Conservation (phyloP, 2,113 vertebrate species). For the Coracopsis vasa region DNA sequence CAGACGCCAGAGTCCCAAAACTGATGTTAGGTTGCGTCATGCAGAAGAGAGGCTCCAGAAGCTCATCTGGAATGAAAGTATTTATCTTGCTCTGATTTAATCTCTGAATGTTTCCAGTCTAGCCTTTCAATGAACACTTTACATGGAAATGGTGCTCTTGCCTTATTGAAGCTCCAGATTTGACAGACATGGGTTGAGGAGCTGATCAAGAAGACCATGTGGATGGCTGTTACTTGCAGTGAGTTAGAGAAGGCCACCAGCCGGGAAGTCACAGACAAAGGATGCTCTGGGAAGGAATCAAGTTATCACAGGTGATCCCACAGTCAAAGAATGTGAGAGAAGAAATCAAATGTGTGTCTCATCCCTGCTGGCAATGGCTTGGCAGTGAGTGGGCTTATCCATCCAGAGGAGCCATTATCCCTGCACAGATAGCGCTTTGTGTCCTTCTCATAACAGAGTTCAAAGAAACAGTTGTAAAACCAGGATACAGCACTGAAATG, state of each 20-base stretch:
- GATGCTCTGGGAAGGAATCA: neutral
- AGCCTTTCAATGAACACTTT: neutral
- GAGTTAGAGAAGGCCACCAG: neutral
- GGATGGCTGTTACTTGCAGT: accelerated
- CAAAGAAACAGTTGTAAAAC: neutral
- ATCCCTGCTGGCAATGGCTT: neutral
- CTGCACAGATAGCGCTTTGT: accelerated
- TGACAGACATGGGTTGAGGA: accelerated
- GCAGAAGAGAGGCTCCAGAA: neutral
- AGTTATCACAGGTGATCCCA: neutral
- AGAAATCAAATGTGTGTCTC: neutral
- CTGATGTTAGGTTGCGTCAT: accelerated
- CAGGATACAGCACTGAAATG: neutral
- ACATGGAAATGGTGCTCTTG: accelerated
- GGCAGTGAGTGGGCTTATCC: accelerated
- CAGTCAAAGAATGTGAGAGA: neutral
- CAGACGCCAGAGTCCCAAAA: too few species aligned
- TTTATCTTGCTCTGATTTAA: neutral
- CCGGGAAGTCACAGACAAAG: neutral
- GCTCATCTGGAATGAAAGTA: neutral
- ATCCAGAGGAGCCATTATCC: neutral
- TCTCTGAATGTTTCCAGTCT: neutral
- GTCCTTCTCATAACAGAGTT: neutral
- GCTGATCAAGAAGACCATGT: accelerated
- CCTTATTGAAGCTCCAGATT: accelerated